Conservation (phyloP, 2,113 vertebrate species). For the Lanius collurio region DNA sequence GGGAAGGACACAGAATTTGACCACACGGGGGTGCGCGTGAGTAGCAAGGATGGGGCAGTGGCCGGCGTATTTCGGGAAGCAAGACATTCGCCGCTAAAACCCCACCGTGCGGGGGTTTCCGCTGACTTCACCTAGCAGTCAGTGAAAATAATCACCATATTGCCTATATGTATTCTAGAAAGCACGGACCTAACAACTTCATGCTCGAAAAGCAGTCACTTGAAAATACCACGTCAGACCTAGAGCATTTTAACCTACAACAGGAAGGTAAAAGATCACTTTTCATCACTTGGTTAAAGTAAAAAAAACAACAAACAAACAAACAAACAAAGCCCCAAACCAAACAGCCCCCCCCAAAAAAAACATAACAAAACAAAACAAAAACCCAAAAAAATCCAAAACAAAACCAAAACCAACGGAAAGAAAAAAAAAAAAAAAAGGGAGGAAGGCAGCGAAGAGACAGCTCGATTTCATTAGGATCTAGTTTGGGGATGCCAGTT, state of each 20-base stretch:
- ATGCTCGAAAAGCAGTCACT: not conserved
- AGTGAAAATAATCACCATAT: not conserved
- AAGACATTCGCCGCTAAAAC: not conserved
- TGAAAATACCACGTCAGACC: not conserved
- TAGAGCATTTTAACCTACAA: not conserved
- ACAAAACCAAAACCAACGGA: not conserved
- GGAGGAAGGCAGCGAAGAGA: not conserved
- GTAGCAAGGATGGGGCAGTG: fast-evolving
- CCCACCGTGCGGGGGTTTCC: not conserved
- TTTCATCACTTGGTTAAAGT: not conserved
- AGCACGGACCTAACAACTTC: not conserved
- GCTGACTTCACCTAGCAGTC: not conserved
- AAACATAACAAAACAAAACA: no score
- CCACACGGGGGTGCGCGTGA: not conserved
- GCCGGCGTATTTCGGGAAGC: fast-evolving
- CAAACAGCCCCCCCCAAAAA: no score
- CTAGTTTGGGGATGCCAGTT: not conserved
- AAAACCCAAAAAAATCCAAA: not conserved
- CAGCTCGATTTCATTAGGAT: not conserved
- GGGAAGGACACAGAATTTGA: not conserved
- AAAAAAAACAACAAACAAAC: not conserved
- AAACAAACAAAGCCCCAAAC: not conserved
- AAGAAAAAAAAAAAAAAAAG: not conserved
- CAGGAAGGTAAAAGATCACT: not conserved
- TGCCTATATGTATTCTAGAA: not conserved